Evolutionary conservation across 2,113 vertebrate species (phyloP).

Genomic region (Vulpes vulpes): DNA sequence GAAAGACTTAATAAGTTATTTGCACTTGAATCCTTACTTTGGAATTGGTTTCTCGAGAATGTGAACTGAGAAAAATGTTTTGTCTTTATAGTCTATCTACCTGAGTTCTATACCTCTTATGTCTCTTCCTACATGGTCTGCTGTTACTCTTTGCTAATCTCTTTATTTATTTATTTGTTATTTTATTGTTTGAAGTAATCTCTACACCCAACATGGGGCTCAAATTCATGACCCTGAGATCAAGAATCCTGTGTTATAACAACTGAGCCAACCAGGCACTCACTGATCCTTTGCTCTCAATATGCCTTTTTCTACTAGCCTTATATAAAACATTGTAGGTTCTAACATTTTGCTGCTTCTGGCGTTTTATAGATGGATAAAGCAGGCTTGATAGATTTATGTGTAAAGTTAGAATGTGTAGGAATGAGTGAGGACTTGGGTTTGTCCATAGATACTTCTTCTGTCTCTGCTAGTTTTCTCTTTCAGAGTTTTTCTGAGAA

Average conservation of each 20-base stretch:
- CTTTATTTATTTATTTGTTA: neutral
- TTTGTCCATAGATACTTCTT: neutral
- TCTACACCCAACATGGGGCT: neutral
- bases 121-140: neutral
- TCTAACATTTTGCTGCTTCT: slow-evolving; percentile 10
- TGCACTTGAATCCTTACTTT: neutral
- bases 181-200: neutral
- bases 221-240: neutral
- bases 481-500: slow-evolving; percentile 48
- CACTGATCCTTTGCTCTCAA: neutral
- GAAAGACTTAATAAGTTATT: neutral
- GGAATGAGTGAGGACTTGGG: neutral
- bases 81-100: neutral
- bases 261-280: neutral
- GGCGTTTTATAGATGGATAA: neutral
- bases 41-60: neutral
- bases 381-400: neutral
- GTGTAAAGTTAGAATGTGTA: neutral
- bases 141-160: neutral
- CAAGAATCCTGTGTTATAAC: neutral
- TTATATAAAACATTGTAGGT: neutral
- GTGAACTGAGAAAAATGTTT: neutral
- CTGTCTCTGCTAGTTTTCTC: slow-evolving; percentile 8
- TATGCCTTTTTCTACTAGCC: neutral
- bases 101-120: neutral